phyloP scores from a whole-genome alignment of 2,113 vertebrate species.

The Meles meles region DNA sequence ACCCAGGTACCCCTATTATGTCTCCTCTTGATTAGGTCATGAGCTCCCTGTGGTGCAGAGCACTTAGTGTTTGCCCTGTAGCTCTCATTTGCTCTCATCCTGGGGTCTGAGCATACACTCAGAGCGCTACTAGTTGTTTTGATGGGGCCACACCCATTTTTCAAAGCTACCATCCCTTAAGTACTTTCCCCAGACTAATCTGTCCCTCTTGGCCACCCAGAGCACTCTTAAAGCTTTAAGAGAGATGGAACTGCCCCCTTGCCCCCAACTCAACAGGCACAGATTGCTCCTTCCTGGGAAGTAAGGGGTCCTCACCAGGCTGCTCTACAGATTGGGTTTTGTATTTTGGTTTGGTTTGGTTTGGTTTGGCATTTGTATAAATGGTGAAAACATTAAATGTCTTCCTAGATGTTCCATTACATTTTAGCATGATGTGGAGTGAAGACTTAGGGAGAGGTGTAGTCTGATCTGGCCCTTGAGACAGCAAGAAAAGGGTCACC shows the following conservation, averaged over 20 bases:
- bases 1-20: not conserved
- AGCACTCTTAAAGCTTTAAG: not conserved
- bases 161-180: not conserved
- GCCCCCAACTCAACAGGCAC: rapidly evolving
- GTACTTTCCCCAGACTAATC: not conserved
- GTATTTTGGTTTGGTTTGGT: not conserved
- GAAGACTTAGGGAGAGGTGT: conserved; percentile 39
- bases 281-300: not conserved
- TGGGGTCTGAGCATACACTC: not conserved
- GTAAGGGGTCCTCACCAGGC: not conserved
- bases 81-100: not conserved
- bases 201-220: not conserved
- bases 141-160: not conserved
- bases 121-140: not conserved
- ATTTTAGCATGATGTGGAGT: conserved; percentile 29
- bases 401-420: not conserved
- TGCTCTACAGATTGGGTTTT: not conserved
- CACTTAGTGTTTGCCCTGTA: not conserved
- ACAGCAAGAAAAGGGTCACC: conserved; percentile 38
- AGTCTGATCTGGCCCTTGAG: conserved; percentile 48
- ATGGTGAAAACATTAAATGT: conserved; percentile 27
- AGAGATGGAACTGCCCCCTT: not conserved
- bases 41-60: not conserved
- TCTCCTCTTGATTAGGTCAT: not conserved
- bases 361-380: not conserved